Percentiles rank a stretch among this genome's conserved stretches.
phyloP scores from a whole-genome alignment of 2,888 invertebrate genomes.

The Torymus tubicola region DNA sequence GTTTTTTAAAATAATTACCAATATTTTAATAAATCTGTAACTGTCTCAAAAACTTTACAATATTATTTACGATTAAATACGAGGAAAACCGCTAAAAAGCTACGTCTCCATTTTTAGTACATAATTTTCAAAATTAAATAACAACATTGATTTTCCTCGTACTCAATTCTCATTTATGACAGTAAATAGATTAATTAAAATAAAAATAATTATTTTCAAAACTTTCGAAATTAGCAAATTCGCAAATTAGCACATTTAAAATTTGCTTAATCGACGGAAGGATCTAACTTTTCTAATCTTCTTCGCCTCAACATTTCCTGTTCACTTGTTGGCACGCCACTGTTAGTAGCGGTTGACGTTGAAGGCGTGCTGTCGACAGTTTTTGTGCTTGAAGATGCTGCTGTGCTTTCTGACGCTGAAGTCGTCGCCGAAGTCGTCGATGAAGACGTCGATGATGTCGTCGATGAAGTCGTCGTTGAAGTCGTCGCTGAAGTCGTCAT shows the following conservation, averaged over 20 bases:
- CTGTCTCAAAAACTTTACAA: slow-evolving; percentile 7
- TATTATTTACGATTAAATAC: slow-evolving; percentile 8
- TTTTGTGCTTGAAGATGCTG: slow-evolving; percentile 62
- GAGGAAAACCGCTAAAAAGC: slow-evolving; percentile 1
- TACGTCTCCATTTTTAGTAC: no score
- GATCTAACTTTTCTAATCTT: slow-evolving; percentile 84
- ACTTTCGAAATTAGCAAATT: slow-evolving; percentile 21
- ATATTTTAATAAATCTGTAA: slow-evolving; percentile 28
- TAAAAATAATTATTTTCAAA: slow-evolving; percentile 40
- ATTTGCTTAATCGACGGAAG: slow-evolving; percentile 58
- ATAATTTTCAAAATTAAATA: not conserved
- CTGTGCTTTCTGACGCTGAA: slow-evolving; percentile 48
- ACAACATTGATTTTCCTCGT: not conserved
- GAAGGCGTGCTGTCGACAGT: slow-evolving; percentile 68
- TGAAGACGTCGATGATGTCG: slow-evolving; percentile 55
- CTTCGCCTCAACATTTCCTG: slow-evolving; percentile 82
- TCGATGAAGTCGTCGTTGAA: slow-evolving; percentile 23
- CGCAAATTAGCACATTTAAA: slow-evolving; percentile 44
- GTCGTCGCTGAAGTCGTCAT: slow-evolving; percentile 39
- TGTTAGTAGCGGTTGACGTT: slow-evolving; percentile 67
- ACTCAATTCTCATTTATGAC: not conserved
- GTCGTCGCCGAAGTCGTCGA: slow-evolving; percentile 32
- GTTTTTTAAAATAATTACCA: slow-evolving; percentile 37
- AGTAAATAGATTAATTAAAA: slow-evolving; percentile 18
- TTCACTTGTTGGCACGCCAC: slow-evolving; percentile 81